A percentile compares a stretch with the other conserved stretches of the same genome.
phyloP scores from a whole-genome alignment of 2,888 invertebrate species.

The Melinaea marsaeus region DNA sequence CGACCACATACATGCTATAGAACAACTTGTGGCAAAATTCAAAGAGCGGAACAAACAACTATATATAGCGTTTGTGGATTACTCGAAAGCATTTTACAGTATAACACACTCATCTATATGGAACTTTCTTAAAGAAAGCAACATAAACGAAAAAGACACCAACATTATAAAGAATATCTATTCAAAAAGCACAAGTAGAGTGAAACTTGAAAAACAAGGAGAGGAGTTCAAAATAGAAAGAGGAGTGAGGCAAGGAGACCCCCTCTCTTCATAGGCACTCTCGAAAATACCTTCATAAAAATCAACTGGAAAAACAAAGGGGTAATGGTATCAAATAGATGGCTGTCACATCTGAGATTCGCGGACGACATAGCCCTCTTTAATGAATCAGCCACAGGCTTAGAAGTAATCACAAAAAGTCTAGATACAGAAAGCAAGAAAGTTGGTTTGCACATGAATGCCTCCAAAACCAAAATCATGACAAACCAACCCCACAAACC shows the following conservation, averaged over 20 bases:
- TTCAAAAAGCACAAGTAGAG: background rate
- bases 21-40: conserved; percentile 9
- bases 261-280: background rate
- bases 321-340: background rate
- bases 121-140: background rate
- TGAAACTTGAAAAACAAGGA: conserved; percentile 1
- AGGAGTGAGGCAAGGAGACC: conserved; percentile 8
- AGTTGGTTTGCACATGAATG: too few relatives aligned
- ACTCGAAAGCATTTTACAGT: conserved; percentile 10
- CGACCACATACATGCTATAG: conserved; percentile 7
- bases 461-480: too few relatives aligned
- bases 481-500: too few relatives aligned
- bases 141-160: conserved; percentile 3
- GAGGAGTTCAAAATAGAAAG: background rate
- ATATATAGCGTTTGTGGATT: conserved; percentile 8
- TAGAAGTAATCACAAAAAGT: too few relatives aligned
- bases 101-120: conserved; percentile 8
- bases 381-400: background rate
- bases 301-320: conserved; percentile 6
- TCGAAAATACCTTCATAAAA: background rate
- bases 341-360: background rate
- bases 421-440: too few relatives aligned
- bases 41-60: background rate
- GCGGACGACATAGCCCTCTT: background rate
- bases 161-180: too few relatives aligned